These are phyloP conservation scores for Holothuria leucospilota DNA, from an alignment of 53 echinoderm and acorn worm species.

Conservation along the genomic window DNA sequence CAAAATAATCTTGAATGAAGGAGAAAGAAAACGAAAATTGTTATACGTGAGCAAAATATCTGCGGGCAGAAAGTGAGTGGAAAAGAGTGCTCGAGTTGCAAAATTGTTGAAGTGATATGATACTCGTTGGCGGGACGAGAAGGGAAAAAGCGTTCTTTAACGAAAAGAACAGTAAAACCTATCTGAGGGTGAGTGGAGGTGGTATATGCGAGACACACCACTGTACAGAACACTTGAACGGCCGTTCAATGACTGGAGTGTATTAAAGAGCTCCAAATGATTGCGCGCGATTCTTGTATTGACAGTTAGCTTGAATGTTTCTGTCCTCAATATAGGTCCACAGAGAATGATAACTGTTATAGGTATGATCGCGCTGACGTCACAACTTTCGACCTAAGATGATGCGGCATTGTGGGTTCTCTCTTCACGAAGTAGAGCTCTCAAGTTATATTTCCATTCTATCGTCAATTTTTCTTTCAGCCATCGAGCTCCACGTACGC, in stretches of 20 bases:
- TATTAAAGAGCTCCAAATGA: not conserved
- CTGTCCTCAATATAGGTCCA: too few relatives aligned
- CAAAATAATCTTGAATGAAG: not conserved
- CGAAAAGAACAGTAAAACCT: constrained; percentile 4
- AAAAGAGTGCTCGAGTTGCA: constrained; percentile 41
- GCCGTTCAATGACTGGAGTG: constrained; percentile 7
- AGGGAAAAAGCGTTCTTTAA: not conserved
- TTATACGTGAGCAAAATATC: constrained; percentile 42
- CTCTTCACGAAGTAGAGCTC: too few relatives aligned
- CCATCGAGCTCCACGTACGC: too few relatives aligned
- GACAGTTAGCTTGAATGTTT: too few relatives aligned
- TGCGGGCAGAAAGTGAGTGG: constrained; percentile 31
- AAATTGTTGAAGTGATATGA: constrained; percentile 33
- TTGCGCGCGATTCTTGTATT: too few relatives aligned
- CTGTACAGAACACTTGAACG: constrained; percentile 36
- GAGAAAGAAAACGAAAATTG: constrained; percentile 38
- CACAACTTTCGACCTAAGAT: too few relatives aligned
- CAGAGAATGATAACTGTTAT: too few relatives aligned
- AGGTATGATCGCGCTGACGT: too few relatives aligned
- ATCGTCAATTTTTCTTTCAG: too few relatives aligned
- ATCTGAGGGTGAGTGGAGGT: constrained; percentile 28
- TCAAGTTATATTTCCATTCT: too few relatives aligned
- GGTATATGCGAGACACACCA: not conserved
- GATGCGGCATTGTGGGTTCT: too few relatives aligned
- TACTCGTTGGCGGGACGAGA: constrained; percentile 22